A percentile compares a stretch with the other conserved stretches of the same genome.
phyloP scores from a whole-genome alignment of 2,797 vertebrate species.

The Ceyx erithaca region DNA sequence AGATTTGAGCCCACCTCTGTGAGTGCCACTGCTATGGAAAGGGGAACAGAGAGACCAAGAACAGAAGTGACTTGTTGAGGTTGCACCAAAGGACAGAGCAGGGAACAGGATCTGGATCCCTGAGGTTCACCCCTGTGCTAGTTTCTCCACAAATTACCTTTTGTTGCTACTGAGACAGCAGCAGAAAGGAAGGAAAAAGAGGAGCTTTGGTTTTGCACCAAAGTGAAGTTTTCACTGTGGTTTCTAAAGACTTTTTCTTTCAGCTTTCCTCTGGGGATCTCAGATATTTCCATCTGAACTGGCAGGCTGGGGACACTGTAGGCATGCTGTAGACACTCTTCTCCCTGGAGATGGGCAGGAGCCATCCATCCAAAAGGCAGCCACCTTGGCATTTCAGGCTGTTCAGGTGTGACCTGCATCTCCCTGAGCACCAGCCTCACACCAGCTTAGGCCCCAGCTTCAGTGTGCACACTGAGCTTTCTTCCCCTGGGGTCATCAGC shows the following conservation, averaged over 20 bases:
- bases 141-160: too few relatives aligned
- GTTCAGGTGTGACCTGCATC: neutral
- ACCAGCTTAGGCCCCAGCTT: neutral
- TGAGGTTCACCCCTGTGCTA: too few relatives aligned
- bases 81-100: too few relatives aligned
- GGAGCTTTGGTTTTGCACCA: neutral
- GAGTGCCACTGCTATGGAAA: too few relatives aligned
- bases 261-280: neutral
- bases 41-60: too few relatives aligned
- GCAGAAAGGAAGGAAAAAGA: neutral
- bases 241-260: neutral
- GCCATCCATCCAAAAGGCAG: slow-evolving; percentile 40
- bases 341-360: slow-evolving; percentile 19
- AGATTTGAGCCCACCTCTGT: too few relatives aligned
- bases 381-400: slow-evolving; percentile 14
- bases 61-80: too few relatives aligned
- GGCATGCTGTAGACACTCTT: neutral
- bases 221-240: neutral
- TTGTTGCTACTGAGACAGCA: neutral
- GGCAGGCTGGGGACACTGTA: neutral
- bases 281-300: neutral
- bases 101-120: too few relatives aligned
- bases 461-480: neutral
- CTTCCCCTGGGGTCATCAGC: neutral
- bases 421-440: neutral